Evolutionary conservation across 2,113 vertebrate species (phyloP).

Genomic region (Cochlearius cochlearius): DNA sequence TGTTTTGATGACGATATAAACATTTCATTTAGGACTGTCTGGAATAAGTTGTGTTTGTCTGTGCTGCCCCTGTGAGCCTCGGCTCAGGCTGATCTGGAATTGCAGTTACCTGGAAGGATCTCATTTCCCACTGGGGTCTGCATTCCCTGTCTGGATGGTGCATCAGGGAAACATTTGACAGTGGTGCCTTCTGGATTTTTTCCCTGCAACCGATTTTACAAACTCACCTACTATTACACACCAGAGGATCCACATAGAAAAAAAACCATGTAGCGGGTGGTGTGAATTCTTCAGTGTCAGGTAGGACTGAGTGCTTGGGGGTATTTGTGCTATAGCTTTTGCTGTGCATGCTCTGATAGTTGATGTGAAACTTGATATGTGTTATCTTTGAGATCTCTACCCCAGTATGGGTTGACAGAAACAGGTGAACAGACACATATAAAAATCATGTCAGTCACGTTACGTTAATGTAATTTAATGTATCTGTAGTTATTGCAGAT

Average conservation of each 20-base stretch:
- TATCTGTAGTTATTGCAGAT: background rate
- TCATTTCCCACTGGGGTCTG: rapidly evolving
- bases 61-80: rapidly evolving
- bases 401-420: background rate
- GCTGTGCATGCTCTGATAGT: background rate
- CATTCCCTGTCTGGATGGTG: background rate
- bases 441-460: background rate
- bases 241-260: background rate
- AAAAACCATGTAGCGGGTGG: rapidly evolving
- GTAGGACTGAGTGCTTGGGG: background rate
- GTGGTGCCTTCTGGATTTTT: background rate
- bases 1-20: background rate
- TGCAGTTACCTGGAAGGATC: background rate
- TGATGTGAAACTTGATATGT: background rate
- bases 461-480: rapidly evolving
- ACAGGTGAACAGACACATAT: background rate
- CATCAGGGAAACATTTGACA: background rate
- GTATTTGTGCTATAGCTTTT: background rate
- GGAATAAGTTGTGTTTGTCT: background rate
- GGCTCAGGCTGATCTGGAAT: background rate
- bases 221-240: background rate
- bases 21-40: background rate
- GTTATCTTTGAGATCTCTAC: background rate
- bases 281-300: background rate
- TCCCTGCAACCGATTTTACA: background rate